Evolutionary conservation across 2,888 invertebrate species (phyloP).

Genomic region (Endomychus coccineus): DNA sequence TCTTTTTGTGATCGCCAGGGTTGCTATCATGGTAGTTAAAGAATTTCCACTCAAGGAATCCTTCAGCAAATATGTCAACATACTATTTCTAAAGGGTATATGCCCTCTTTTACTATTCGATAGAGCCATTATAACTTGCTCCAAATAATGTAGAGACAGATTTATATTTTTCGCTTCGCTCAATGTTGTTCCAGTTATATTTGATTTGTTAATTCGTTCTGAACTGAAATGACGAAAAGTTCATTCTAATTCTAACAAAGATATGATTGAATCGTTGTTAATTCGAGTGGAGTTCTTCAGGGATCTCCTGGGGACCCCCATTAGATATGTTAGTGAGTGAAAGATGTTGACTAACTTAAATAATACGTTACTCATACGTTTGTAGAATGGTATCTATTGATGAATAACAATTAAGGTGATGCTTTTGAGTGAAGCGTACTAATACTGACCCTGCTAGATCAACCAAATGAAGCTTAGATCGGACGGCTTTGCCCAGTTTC

Average conservation of each 20-base stretch:
- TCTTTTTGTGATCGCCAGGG: constrained; percentile 23
- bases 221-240: constrained; percentile 44
- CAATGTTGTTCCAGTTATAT: constrained; percentile 43
- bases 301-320: too few species aligned
- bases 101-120: constrained; percentile 38
- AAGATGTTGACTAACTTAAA: too few species aligned
- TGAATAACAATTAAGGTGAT: too few species aligned
- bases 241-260: too few species aligned
- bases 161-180: constrained; percentile 50
- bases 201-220: constrained; percentile 46
- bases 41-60: constrained; percentile 51
- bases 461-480: constrained; percentile 49
- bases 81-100: constrained; percentile 47
- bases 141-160: constrained; percentile 49
- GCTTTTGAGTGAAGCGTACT: too few species aligned
- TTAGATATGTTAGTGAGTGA: too few species aligned
- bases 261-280: too few species aligned
- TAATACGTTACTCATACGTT: too few species aligned
- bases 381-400: too few species aligned
- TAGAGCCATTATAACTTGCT: constrained; percentile 45
- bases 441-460: constrained; percentile 54
- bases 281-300: too few species aligned
- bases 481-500: constrained; percentile 35
- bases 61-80: constrained; percentile 47
- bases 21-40: constrained; percentile 44